Evolutionary conservation across 2,797 vertebrate species (phyloP).

Genomic region (Sphenodon punctatus): DNA sequence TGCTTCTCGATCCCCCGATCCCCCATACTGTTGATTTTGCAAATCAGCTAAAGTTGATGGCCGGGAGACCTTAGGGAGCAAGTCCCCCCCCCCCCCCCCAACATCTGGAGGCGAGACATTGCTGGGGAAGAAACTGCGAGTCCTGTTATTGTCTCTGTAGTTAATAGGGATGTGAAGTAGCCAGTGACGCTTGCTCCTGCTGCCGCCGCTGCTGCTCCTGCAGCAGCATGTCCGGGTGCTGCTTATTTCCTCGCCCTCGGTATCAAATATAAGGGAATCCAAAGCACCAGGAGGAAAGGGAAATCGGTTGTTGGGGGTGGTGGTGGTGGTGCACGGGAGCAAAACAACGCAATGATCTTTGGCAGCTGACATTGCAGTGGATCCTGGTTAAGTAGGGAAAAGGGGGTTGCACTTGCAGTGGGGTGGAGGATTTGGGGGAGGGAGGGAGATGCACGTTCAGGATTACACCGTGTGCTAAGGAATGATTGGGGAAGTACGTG

Average conservation of each 20-base stretch:
- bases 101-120: constrained; percentile 65
- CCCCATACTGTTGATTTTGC: too few species aligned
- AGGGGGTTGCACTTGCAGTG: too few species aligned
- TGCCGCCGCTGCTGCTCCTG: constrained; percentile 39
- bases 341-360: constrained; percentile 55
- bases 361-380: background rate
- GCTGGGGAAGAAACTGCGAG: constrained; percentile 61
- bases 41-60: too few species aligned
- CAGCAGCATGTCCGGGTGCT: constrained; percentile 70
- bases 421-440: constrained; percentile 52
- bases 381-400: too few species aligned
- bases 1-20: too few species aligned
- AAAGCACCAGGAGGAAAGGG: constrained; percentile 41
- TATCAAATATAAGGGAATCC: constrained; percentile 52
- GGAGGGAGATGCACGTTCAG: constrained; percentile 47
- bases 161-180: constrained; percentile 68
- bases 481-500: constrained; percentile 53
- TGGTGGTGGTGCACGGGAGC: constrained; percentile 56
- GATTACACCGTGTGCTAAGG: constrained; percentile 57
- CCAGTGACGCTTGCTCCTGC: constrained; percentile 66
- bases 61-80: too few species aligned
- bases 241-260: constrained; percentile 61
- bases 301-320: too few species aligned
- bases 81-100: background rate
- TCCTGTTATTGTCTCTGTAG: constrained; percentile 70